Evolutionary conservation across 2,888 invertebrate species (phyloP), one percentile per base, ranked within the genome.

Genomic region (Tiphia femorata): DNA sequence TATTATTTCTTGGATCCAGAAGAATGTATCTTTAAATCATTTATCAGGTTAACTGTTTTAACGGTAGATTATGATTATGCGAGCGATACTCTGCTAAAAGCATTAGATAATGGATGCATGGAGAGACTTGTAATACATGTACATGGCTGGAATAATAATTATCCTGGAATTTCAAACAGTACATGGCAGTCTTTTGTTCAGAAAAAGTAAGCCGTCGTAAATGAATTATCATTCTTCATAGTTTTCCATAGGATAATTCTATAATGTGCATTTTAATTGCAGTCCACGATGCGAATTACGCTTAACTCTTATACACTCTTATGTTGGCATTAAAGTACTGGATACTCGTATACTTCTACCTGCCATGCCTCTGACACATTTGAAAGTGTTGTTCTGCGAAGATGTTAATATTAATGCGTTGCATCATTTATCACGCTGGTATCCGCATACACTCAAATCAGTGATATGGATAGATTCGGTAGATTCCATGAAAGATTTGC

Each of bases 341-440:
- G 87, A 91, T 56, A 81, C 85, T 40, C 85, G 88, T 60, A 89
- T 93, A 66, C 82, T 93, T 46, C 87, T 87, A 65, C 87, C 87
- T 38, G 86, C 88, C 52, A 91, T 93, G 91, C 92, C 92, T 14
- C 84, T 93, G 17, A 88, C 90, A 17, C 91, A 91, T 80, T 86
- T 92, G 46, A 88, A 91, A 75, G 90, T 90, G 50, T 87, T 92
- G 67, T 93, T 92, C 84, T 92, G 92, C 80, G 89, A 90, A 81
- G 67, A 69, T 49, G 83, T 90, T 46, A 89, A 89, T 73, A 76
- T 86, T 56, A 80, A 85, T 35, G 86, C 88, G 27, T 80, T 91
- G 41, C 85, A 87, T 72, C 80, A 81, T 59, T 81, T 91, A 58
- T 85, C 88, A 5, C 77, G 76, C 33, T 85, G 85, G 83, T 88